Conservation (phyloP, 2,113 vertebrate genomes). For the Gobio gobio region DNA sequence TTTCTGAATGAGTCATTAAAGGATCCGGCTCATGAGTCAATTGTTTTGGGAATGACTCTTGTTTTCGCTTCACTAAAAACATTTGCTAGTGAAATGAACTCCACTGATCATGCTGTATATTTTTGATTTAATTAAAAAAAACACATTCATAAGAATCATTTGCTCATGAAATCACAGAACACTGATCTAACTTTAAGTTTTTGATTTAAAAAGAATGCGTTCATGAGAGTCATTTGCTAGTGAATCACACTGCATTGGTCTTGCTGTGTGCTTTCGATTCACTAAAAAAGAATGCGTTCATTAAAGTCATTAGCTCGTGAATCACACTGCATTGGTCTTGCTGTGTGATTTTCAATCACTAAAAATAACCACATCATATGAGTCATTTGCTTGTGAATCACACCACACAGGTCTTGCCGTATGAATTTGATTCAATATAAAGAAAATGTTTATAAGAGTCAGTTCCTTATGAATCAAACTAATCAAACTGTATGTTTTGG, state of each 20-base stretch:
- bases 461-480: neutral
- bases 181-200: neutral
- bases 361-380: neutral
- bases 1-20: neutral
- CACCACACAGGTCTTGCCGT: neutral
- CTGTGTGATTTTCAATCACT: neutral
- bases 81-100: neutral
- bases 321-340: neutral
- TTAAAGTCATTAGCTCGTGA: neutral
- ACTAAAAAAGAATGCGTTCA: too few relatives aligned
- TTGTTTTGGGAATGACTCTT: too few relatives aligned
- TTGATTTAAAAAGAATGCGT: neutral
- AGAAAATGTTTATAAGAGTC: neutral
- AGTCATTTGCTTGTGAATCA: neutral
- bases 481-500: too few relatives aligned
- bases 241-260: neutral
- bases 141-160: neutral
- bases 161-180: neutral
- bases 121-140: neutral
- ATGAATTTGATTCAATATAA: neutral
- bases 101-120: too few relatives aligned
- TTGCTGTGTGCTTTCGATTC: too few relatives aligned
- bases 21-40: too few relatives aligned
- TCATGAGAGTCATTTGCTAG: neutral
- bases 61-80: too few relatives aligned